phyloP scores from a whole-genome alignment of 2,113 vertebrate species.

The Pterocles gutturalis region DNA sequence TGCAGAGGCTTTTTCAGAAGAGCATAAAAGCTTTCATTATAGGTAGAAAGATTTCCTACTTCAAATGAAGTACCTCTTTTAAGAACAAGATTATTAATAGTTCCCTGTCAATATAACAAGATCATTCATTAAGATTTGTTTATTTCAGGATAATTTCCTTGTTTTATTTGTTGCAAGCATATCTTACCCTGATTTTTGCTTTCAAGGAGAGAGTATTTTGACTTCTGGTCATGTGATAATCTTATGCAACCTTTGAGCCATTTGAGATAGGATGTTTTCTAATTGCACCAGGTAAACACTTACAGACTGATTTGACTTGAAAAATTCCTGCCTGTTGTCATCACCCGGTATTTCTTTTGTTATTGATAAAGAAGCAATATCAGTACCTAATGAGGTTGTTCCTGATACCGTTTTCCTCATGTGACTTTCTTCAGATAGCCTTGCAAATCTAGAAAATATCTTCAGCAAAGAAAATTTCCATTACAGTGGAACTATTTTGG shows the following conservation, averaged over 20 bases:
- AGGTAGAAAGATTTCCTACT: background rate
- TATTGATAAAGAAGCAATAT: background rate
- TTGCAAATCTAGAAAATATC: background rate
- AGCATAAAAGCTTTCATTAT: background rate
- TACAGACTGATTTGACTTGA: background rate
- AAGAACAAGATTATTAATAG: background rate
- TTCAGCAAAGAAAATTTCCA: background rate
- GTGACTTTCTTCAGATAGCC: background rate
- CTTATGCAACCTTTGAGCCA: background rate
- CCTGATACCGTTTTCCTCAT: background rate
- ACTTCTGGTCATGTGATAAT: background rate
- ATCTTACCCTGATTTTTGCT: background rate
- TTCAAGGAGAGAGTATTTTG: background rate
- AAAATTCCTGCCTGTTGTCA: background rate
- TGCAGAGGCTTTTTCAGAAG: background rate
- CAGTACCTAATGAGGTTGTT: background rate
- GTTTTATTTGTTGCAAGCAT: background rate
- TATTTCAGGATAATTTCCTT: background rate
- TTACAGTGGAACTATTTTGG: background rate
- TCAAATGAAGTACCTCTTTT: background rate
- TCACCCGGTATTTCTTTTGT: background rate
- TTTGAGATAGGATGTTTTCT: background rate
- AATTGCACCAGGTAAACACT: background rate
- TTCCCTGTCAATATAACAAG: constrained; percentile 6
- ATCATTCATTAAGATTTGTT: background rate